These are phyloP conservation scores for Thysanoteuthis rhombus DNA, from an alignment of 2,888 invertebrate species.

Conservation along the genomic window DNA sequence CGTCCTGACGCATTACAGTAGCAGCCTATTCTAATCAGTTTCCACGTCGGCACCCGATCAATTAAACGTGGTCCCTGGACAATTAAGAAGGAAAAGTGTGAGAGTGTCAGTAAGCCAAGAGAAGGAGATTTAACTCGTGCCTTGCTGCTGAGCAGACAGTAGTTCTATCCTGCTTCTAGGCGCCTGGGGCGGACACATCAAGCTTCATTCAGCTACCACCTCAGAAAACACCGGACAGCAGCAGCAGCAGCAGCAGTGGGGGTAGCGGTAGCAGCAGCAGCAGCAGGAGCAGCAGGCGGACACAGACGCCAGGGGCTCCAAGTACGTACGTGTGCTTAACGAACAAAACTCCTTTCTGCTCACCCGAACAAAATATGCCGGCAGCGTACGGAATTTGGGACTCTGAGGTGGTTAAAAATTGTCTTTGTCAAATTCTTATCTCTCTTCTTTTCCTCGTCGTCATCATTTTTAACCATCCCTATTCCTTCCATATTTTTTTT, in stretches of 20 bases:
- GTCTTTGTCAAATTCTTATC: not conserved
- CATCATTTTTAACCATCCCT: not conserved
- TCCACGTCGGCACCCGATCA: not conserved
- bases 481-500: not conserved
- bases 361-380: conserved; percentile 43
- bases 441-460: not conserved
- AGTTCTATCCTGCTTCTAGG: not conserved
- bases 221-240: not conserved
- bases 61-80: conserved; percentile 29
- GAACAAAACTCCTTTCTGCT: not conserved
- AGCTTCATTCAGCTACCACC: not conserved
- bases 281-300: not conserved
- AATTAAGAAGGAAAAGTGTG: conserved; percentile 21
- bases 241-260: not conserved
- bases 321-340: conserved; percentile 24
- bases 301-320: not conserved
- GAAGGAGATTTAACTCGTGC: not conserved
- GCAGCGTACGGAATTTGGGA: conserved; percentile 45
- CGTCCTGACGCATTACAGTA: not conserved
- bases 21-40: not conserved
- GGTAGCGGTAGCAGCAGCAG: not conserved
- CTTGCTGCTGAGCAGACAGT: not conserved
- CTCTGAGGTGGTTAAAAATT: conserved; percentile 37
- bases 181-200: not conserved
- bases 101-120: not conserved